phyloP scores from a whole-genome alignment of 2,888 invertebrate genomes.

The Cosmorhoe ocellata region DNA sequence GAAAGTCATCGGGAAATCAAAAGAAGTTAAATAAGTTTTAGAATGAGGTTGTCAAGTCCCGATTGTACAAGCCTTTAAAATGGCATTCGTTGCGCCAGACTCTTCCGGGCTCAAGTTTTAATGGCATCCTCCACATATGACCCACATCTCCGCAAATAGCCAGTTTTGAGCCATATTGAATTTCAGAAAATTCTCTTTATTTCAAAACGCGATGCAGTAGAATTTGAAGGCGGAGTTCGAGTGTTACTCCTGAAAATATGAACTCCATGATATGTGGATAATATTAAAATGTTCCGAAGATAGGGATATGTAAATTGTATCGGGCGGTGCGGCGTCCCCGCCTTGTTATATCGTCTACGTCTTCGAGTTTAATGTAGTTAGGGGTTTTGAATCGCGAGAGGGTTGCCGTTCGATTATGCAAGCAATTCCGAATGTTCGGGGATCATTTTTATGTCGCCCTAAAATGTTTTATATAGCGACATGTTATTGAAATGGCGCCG shows the following conservation, averaged over 20 bases:
- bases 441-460: conserved; percentile 34
- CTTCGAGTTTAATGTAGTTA: conserved; percentile 35
- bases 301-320: conserved; percentile 38
- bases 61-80: conserved; percentile 22
- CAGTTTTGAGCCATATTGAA: conserved; percentile 21
- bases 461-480: conserved; percentile 32
- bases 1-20: conserved; percentile 3
- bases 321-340: conserved; percentile 25
- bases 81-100: conserved; percentile 23
- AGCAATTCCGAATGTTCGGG: conserved; percentile 32
- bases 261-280: conserved; percentile 34
- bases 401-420: conserved; percentile 35
- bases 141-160: conserved; percentile 13
- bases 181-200: conserved; percentile 26
- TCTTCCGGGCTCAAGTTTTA: conserved; percentile 28
- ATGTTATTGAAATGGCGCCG: conserved; percentile 31
- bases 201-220: background rate
- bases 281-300: conserved; percentile 36
- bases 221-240: conserved; percentile 24
- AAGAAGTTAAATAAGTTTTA: conserved; percentile 20
- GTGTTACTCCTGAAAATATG: conserved; percentile 22
- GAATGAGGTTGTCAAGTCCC: conserved; percentile 11
- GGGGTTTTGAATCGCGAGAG: conserved; percentile 32
- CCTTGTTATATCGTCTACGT: conserved; percentile 32
- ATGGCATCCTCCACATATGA: conserved; percentile 25